Percentiles rank a stretch among this genome's conserved stretches.
These are phyloP conservation scores for Talpa occidentalis DNA, from an alignment of 2,113 vertebrate species.

Conservation along the genomic window DNA sequence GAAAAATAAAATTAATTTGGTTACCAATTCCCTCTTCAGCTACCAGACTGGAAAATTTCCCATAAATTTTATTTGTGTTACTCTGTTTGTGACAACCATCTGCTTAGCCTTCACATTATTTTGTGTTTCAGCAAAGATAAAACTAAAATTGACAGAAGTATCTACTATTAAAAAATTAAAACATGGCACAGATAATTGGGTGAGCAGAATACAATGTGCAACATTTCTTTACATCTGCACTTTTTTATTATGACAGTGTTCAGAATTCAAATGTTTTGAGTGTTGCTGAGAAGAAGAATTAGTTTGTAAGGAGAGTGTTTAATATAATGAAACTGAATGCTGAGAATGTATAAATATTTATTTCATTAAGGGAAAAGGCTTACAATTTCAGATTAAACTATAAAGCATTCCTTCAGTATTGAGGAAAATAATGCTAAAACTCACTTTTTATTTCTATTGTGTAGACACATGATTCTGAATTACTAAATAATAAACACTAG, in stretches of 20 bases:
- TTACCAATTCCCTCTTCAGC: conserved; percentile 13
- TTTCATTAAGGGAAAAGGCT: conserved; percentile 27
- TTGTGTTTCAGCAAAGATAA: conserved; percentile 56
- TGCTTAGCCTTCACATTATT: conserved; percentile 72
- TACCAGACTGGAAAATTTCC: conserved; percentile 31
- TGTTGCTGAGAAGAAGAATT: not conserved
- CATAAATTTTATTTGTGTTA: conserved; percentile 63
- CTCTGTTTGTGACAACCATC: conserved; percentile 63
- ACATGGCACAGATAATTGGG: not conserved
- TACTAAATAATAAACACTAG: not conserved
- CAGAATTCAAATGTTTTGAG: not conserved
- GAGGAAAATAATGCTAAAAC: not conserved
- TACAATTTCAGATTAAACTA: not conserved
- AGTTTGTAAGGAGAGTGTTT: not conserved
- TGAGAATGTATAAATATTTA: conserved; percentile 4
- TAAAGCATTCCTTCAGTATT: not conserved
- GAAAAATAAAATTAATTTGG: conserved; percentile 21
- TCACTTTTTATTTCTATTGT: not conserved
- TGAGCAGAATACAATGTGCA: not conserved
- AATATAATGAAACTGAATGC: not conserved
- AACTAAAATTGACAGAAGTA: conserved; percentile 68
- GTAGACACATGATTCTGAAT: not conserved
- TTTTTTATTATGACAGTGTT: not conserved
- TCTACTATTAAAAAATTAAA: not conserved
- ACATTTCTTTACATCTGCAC: not conserved